Conservation (phyloP, 2,888 invertebrate species). For the Caenorhabditis japonica region DNA sequence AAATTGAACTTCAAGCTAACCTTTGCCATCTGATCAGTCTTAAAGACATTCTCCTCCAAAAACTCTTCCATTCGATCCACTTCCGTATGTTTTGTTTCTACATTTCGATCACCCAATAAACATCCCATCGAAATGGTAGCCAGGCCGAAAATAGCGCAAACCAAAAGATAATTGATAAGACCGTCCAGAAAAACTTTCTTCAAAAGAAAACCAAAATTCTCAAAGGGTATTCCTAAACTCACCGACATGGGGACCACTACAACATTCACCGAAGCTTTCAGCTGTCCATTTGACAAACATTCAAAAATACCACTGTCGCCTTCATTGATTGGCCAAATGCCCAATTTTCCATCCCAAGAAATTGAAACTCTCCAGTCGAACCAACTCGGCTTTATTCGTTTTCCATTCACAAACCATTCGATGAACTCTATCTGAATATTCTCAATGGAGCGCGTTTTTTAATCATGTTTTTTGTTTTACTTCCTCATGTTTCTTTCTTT, state of each 20-base stretch:
- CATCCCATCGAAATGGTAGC: constrained; percentile 31
- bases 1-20: constrained; percentile 2
- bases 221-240: neutral
- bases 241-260: constrained; percentile 29
- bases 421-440: constrained; percentile 33
- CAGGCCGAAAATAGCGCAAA: constrained; percentile 26
- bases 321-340: constrained; percentile 52
- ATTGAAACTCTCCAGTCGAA: constrained; percentile 56
- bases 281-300: constrained; percentile 46
- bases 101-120: constrained; percentile 25
- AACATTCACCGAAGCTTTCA: constrained; percentile 28
- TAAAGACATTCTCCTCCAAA: constrained; percentile 46
- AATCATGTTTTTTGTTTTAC: no score
- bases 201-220: neutral
- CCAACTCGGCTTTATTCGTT: constrained; percentile 43
- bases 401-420: constrained; percentile 56
- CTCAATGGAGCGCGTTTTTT: no score
- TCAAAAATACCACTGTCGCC: constrained; percentile 55
- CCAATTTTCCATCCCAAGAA: constrained; percentile 25
- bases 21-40: constrained; percentile 49
- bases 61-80: constrained; percentile 56
- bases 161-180: constrained; percentile 37
- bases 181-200: constrained; percentile 32
- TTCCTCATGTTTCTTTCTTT: constrained; percentile 21
- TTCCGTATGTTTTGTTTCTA: constrained; percentile 20